Evolutionary conservation across 2,888 invertebrate species (phyloP), one percentile per base, ranked within the genome.

Genomic region (Lycaena phlaeas): DNA sequence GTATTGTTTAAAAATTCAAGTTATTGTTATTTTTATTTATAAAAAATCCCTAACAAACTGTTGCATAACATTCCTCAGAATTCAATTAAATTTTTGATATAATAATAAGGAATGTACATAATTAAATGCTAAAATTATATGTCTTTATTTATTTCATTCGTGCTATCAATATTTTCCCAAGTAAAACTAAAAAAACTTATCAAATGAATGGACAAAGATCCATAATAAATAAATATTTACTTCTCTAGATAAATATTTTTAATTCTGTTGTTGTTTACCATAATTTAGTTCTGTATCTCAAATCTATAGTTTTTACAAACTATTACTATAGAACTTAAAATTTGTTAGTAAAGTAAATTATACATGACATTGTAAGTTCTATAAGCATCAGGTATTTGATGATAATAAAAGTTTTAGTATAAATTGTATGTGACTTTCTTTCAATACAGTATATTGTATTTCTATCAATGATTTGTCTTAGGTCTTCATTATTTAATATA

Each of bases 81-180:
- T 50, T 50, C 49, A 46, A 49, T 52, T 50, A 48, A 51, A 45
- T 41, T 48, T 45, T 36, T 53, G 44, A 47, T 51, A 49, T 53
- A 61, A 58, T 55, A 63, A 53, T 69, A 69, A 71, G 79, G 78
- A 74, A 78, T 79, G 79, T 75, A 79, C 60, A 75, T 77, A 64
- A 76, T 74, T 74, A 77, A 75, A 74, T 62, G 69, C 64, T 64
- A 64, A 59, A 63, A 64, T 61, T 61, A 57, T 59, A 47, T 14
- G 49, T 51, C 46, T 41, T 50, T 46, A 40, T 49, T 53, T 44
- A 25, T 18, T 43, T 40, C 22, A 14, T 29, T 27, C 18, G 22
- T 14, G 12, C 12, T 37, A 27, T 10, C 12, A 11, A 29, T 29
- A 14, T 18, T 12, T 11, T 11, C 18, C 7, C 3, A 34, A 34